These are phyloP conservation scores for Melanotaenia nigrans DNA, from an alignment of 2,797 vertebrate species.

Conservation along the genomic window DNA sequence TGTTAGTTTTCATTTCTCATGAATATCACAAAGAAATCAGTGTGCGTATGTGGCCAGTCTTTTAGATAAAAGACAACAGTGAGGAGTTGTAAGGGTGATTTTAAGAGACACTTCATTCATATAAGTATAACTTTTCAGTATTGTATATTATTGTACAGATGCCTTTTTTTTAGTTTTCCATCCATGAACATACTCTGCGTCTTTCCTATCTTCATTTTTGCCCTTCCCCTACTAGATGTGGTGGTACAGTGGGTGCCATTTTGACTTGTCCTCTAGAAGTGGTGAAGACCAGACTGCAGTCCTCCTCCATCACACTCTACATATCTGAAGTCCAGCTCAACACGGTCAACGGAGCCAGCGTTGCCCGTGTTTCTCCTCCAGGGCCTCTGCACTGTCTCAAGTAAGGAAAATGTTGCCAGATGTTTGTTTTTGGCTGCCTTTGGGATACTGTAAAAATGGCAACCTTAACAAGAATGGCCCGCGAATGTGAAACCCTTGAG, in stretches of 20 bases:
- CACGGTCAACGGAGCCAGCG: conserved; percentile 90
- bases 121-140: not conserved
- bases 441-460: not conserved
- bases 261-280: conserved; percentile 99
- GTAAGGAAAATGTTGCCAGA: conserved; percentile 81
- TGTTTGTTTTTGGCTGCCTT: not conserved
- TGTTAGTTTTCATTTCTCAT: not conserved
- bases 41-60: not conserved
- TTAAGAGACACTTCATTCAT: too few relatives aligned
- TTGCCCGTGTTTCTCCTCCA: conserved; percentile 89
- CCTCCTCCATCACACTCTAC: conserved; percentile 93
- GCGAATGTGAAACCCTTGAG: too few relatives aligned
- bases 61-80: conserved; percentile 15
- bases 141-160: too few relatives aligned
- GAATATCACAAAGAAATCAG: conserved; percentile 18
- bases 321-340: conserved; percentile 96
- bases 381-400: conserved; percentile 97
- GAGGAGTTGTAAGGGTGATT: not conserved
- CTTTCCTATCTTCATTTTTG: not conserved
- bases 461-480: too few relatives aligned
- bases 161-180: not conserved
- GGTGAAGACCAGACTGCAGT: conserved; percentile 97
- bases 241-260: conserved; percentile 97
- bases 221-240: conserved; percentile 84
- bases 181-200: not conserved